These are phyloP conservation scores for Heloderma charlesbogerti DNA, from an alignment of 2,113 vertebrate genomes.

Conservation along the genomic window DNA sequence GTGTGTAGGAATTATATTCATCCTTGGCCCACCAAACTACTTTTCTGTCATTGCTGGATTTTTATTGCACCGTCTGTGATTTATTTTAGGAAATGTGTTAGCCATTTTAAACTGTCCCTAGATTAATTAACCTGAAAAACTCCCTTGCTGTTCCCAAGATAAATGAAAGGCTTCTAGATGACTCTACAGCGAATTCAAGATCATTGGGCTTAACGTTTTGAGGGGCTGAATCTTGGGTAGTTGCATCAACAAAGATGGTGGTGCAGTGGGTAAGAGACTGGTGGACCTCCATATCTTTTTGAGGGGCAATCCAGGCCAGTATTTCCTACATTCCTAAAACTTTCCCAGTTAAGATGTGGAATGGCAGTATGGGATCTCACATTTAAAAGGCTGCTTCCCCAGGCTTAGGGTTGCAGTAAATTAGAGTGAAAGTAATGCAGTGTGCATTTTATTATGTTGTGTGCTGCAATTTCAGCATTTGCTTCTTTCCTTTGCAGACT, in stretches of 20 bases:
- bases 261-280: neutral
- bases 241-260: neutral
- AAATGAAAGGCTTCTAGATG: neutral
- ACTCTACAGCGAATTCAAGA: neutral
- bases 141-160: neutral
- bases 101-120: neutral
- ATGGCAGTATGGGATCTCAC: neutral
- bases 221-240: neutral
- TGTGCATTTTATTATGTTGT: no score
- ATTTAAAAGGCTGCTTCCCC: neutral
- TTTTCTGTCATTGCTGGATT: neutral
- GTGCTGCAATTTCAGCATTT: neutral
- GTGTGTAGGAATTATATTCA: neutral
- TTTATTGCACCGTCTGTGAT: slow-evolving; percentile 4
- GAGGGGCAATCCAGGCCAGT: neutral
- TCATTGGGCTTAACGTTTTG: no score
- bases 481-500: neutral
- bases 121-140: neutral
- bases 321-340: neutral
- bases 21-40: neutral
- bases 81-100: neutral
- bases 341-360: no score
- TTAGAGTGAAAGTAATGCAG: neutral
- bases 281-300: no score
- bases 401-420: neutral